phyloP scores from a whole-genome alignment of 2,797 vertebrate species.

The Acanthurus leucopareius region DNA sequence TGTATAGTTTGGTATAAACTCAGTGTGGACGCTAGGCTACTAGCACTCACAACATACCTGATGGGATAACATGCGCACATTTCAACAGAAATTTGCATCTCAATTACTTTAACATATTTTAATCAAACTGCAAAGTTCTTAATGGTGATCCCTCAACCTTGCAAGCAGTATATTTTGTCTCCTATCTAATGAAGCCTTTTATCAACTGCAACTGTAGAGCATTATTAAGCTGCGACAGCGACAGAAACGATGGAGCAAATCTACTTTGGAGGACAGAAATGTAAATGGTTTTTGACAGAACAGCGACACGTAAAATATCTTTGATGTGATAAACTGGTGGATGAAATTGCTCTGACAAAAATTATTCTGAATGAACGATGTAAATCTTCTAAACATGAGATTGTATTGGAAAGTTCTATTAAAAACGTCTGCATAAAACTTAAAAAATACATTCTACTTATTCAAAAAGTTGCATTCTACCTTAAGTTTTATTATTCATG shows the following conservation, averaged over 20 bases:
- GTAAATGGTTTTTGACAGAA: conserved; percentile 40
- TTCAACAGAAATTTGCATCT: conserved; percentile 10
- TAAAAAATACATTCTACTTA: not conserved
- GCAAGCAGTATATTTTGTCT: conserved; percentile 54
- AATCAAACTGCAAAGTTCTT: conserved; percentile 32
- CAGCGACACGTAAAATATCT: conserved; percentile 16
- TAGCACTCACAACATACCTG: too few relatives aligned
- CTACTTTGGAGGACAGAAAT: conserved; percentile 44
- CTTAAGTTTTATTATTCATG: not conserved
- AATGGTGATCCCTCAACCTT: conserved; percentile 21
- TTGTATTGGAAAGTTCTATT: not conserved
- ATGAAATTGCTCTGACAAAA: not conserved
- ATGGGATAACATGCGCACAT: not conserved
- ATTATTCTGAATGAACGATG: not conserved
- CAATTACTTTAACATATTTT: conserved; percentile 1
- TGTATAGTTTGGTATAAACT: too few relatives aligned
- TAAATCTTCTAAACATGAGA: not conserved
- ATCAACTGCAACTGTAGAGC: conserved; percentile 59
- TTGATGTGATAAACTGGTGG: conserved; percentile 10
- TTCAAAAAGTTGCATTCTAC: not conserved
- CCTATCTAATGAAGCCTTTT: conserved; percentile 55
- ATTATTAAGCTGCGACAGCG: conserved; percentile 71
- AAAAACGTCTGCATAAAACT: not conserved
- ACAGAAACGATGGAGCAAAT: conserved; percentile 61
- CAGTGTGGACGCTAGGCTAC: too few relatives aligned